A percentile compares a stretch with the other conserved stretches of the same genome.
Conservation (phyloP, 2,113 vertebrate genomes). For the Zapus hudsonius region DNA sequence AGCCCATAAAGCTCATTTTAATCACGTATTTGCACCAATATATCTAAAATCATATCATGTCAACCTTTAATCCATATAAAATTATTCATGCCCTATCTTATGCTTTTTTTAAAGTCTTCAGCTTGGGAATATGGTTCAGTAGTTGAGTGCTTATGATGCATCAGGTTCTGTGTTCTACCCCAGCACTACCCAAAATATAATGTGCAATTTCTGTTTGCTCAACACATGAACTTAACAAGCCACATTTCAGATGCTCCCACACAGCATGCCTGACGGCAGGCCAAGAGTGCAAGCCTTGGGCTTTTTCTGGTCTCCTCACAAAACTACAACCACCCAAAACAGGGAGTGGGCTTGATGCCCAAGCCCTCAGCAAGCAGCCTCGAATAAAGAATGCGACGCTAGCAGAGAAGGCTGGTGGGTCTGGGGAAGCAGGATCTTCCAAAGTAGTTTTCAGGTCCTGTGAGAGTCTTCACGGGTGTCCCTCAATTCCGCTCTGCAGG, state of each 20-base stretch:
- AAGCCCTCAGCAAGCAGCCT: neutral
- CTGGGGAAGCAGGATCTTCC: neutral
- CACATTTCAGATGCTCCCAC: neutral
- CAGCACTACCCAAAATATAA: too few relatives aligned
- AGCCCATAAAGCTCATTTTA: neutral
- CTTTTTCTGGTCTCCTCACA: neutral
- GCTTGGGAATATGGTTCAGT: too few relatives aligned
- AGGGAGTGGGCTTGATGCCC: too few relatives aligned
- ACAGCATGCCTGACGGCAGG: rapidly evolving
- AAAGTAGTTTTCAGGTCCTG: neutral
- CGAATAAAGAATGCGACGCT: neutral
- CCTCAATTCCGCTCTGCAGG: neutral
- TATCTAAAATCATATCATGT: neutral
- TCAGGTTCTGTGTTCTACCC: too few relatives aligned
- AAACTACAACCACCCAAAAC: neutral
- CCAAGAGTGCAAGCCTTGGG: rapidly evolving
- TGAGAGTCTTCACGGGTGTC: neutral
- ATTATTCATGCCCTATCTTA: neutral
- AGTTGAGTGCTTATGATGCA: too few relatives aligned
- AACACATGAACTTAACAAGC: rapidly evolving
- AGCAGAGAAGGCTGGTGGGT: rapidly evolving
- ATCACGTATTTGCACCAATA: neutral
- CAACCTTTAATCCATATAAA: neutral
- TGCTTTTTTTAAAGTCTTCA: too few relatives aligned
- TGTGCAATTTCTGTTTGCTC: neutral